A percentile compares a stretch with the other conserved stretches of the same genome.
phyloP scores from a whole-genome alignment of 2,797 vertebrate genomes.

The Mionectes olivaceus region DNA sequence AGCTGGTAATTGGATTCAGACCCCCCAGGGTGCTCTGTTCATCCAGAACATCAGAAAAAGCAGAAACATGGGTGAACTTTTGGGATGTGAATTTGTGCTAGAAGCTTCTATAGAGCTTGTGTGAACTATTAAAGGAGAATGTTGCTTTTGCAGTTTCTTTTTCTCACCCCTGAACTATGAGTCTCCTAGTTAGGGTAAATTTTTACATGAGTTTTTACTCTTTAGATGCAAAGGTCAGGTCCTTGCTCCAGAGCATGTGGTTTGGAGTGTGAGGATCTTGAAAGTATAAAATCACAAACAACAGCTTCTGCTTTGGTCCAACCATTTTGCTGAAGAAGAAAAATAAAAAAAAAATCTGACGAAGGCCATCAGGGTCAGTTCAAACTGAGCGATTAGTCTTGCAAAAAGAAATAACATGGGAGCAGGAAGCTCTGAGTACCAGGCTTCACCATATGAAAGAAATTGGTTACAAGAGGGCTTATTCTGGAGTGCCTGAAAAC shows the following conservation, averaged over 20 bases:
- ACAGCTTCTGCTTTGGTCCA: neutral
- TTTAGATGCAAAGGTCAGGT: neutral
- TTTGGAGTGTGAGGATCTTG: neutral
- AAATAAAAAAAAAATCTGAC: neutral
- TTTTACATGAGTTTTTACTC: neutral
- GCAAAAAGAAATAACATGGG: neutral
- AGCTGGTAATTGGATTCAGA: neutral
- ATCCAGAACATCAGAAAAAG: neutral
- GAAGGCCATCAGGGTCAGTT: neutral
- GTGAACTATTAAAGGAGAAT: neutral
- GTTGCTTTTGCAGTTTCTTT: neutral
- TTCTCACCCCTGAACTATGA: neutral
- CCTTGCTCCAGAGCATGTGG: neutral
- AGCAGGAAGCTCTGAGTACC: neutral
- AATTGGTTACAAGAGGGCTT: neutral
- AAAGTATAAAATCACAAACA: neutral
- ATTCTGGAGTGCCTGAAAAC: neutral
- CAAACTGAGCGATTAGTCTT: neutral
- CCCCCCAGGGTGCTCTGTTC: fast-evolving
- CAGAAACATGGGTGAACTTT: neutral
- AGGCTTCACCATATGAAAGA: neutral
- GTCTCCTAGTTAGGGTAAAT: neutral
- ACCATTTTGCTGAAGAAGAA: neutral
- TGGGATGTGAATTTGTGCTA: neutral
- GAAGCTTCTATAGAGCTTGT: neutral